phyloP scores from a whole-genome alignment of 2,797 vertebrate species.

The Poecilia wingei region DNA sequence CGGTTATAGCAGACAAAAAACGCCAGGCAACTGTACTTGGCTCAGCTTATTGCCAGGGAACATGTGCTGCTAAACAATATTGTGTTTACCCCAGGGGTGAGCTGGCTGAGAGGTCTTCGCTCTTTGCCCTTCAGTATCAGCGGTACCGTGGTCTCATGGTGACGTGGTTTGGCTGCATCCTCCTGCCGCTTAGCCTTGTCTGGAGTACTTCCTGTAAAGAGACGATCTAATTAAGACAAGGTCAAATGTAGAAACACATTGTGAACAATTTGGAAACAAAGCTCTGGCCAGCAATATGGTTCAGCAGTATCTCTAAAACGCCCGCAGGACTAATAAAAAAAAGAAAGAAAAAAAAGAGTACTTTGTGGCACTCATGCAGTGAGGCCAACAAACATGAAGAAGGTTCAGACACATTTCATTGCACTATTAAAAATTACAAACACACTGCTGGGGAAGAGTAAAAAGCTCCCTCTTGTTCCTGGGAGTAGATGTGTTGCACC shows the following conservation, averaged over 20 bases:
- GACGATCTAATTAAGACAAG: constrained; percentile 30
- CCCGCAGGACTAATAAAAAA: constrained; percentile 12
- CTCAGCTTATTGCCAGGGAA: constrained; percentile 39
- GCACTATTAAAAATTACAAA: constrained; percentile 32
- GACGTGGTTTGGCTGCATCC: constrained; percentile 43
- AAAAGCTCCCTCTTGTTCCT: constrained; percentile 47
- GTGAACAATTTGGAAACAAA: constrained; percentile 26
- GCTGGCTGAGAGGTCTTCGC: constrained; percentile 70
- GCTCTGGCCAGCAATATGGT: constrained; percentile 12
- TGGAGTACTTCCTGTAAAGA: constrained; percentile 68
- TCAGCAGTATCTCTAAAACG: constrained; percentile 19
- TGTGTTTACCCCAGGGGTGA: constrained; percentile 74
- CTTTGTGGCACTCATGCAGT: background rate
- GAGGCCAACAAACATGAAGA: constrained; percentile 16
- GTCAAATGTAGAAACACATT: constrained; percentile 4
- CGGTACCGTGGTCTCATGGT: constrained; percentile 73
- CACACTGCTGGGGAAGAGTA: constrained; percentile 32
- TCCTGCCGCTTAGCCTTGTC: constrained; percentile 31
- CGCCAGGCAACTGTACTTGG: constrained; percentile 29
- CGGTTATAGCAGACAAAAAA: constrained; percentile 46
- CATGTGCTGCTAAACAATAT: constrained; percentile 23
- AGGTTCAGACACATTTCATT: constrained; percentile 22
- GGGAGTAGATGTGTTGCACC: constrained; percentile 45
- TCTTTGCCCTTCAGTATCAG: constrained; percentile 72
- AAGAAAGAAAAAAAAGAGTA: constrained; percentile 12